Conservation (phyloP, 2,797 vertebrate genomes). For the Sciaenops ocellatus region DNA sequence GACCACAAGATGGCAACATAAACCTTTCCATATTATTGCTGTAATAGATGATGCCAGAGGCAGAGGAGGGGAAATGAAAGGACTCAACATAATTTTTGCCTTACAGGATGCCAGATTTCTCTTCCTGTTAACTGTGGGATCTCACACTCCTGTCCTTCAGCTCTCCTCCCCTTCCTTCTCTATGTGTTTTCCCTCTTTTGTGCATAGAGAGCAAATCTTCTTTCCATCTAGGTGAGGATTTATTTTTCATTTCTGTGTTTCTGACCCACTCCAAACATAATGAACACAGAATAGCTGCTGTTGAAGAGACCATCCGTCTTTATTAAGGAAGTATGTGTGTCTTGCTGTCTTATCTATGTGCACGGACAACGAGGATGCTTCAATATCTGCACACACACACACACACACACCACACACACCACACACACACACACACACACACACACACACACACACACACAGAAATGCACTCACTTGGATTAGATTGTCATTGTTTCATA, state of each 20-base stretch:
- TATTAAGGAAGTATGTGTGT: neutral
- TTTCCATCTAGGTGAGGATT: neutral
- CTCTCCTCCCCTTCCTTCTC: neutral
- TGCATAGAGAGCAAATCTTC: neutral
- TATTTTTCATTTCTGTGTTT: constrained; percentile 20
- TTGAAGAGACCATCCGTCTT: neutral
- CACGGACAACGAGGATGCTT: neutral
- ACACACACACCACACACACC: constrained; percentile 11
- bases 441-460: constrained; percentile 1
- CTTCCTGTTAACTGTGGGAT: constrained; percentile 25
- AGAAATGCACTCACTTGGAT: neutral
- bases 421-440: constrained; percentile 12
- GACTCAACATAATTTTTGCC: constrained; percentile 48
- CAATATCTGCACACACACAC: neutral
- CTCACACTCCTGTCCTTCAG: neutral
- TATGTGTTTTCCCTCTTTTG: neutral
- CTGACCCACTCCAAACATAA: neutral
- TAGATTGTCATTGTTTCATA: constrained; percentile 38
- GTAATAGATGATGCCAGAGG: constrained; percentile 8
- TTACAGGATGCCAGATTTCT: constrained; percentile 35
- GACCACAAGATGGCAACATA: constrained; percentile 67
- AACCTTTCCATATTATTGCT: neutral
- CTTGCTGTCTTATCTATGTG: neutral
- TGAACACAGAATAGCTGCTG: constrained; percentile 10
- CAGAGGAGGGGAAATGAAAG: constrained; percentile 24